phyloP scores from a whole-genome alignment of 2,888 invertebrate genomes.

The Sphaerophoria taeniata region DNA sequence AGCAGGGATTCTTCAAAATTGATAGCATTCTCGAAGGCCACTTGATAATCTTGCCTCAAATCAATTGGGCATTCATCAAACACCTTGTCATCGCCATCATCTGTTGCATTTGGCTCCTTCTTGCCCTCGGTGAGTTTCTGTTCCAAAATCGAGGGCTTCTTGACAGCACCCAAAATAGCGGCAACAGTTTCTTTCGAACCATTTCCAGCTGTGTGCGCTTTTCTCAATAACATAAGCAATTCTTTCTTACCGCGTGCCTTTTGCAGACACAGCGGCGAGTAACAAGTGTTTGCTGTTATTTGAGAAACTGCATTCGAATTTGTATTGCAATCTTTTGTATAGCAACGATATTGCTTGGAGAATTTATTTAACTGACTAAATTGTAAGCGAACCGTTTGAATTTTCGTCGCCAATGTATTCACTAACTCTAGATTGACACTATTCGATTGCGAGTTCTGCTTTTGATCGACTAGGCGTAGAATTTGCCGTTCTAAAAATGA shows the following conservation, averaged over 20 bases:
- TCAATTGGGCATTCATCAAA: conserved; percentile 80
- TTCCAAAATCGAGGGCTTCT: conserved; percentile 88
- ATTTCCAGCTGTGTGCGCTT: conserved; percentile 85
- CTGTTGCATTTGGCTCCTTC: conserved; percentile 79
- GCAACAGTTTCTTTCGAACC: conserved; percentile 82
- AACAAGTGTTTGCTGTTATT: conserved; percentile 86
- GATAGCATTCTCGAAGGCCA: conserved; percentile 84
- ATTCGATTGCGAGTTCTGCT: conserved; percentile 75
- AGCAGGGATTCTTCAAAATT: conserved; percentile 78
- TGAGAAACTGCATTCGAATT: conserved; percentile 84
- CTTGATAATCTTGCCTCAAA: conserved; percentile 84
- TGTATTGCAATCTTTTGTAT: conserved; percentile 87
- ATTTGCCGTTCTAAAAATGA: conserved; percentile 80
- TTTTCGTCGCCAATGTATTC: conserved; percentile 86
- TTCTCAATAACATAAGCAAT: conserved; percentile 85
- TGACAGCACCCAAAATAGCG: conserved; percentile 83
- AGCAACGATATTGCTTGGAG: conserved; percentile 89
- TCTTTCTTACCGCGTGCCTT: conserved; percentile 89
- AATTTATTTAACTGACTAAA: conserved; percentile 88
- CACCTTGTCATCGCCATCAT: conserved; percentile 79
- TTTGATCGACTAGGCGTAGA: conserved; percentile 79
- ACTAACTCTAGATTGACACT: conserved; percentile 84
- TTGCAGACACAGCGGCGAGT: conserved; percentile 91
- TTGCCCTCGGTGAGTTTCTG: conserved; percentile 87
- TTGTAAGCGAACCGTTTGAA: conserved; percentile 87